Base-by-base conservation (phyloP, 2,888 invertebrate species). In the Catocala sponsa region DNA sequence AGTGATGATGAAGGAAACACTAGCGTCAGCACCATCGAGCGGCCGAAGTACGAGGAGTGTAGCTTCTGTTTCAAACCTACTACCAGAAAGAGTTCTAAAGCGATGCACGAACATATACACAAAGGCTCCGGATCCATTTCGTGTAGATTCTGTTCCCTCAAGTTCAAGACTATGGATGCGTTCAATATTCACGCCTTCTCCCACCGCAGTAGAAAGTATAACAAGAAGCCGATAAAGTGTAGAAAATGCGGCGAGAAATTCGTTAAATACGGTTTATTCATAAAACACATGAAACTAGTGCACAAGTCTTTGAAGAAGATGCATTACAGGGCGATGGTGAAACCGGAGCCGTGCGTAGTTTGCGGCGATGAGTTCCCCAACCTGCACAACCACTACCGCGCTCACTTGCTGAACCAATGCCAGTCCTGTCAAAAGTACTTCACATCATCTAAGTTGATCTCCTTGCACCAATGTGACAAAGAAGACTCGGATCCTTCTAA, bases 331-430 rank as follows among this genome's bases (percentile, higher is more conserved):
- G 88, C 93, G 1, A 70, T 79, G 0, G 90, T 94, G 33, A 88
- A 83, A 73, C 93, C 95, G 0, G 96, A 95, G 69, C 93, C 91
- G 43, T 96, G 96, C 79, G 95, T 95, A 49, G 92, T 96, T 5
- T 96, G 96, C 79, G 94, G 95, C 11, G 95, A 92, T 38, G 87
- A 90, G 0, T 96, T 96, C 76, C 95, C 95, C 0, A 95, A 95
- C 65, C 89, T 96, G 65, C 95, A 96, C 83, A 95, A 96, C 77
- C 95, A 96, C 67, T 95, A 95, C 67, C 95, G 95, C 15, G 96
- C 96, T 51, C 96, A 96, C 70, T 76, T 95, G 52, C 88, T 93
- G 70, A 95, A 96, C 80, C 93, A 95, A 59, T 95, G 95, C 66
- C 93, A 91, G 58, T 83, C 77, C 13, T 95, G 95, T 74, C 71